Evolutionary conservation across 2,113 vertebrate genomes (phyloP).

Genomic region (Hippocampus comes): DNA sequence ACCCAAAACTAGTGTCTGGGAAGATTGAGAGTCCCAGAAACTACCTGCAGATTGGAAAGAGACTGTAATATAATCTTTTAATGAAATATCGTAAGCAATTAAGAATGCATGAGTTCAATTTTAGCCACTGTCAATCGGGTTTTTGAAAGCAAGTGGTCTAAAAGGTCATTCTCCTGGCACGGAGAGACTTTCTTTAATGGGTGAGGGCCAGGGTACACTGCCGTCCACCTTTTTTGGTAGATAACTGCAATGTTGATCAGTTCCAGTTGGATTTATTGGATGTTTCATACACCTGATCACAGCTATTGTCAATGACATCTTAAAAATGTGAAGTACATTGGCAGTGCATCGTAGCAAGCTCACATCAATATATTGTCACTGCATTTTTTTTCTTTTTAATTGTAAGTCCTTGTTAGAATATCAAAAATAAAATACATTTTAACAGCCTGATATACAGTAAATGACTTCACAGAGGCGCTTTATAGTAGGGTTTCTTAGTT

Average conservation of each 20-base stretch:
- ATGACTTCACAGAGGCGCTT: not conserved
- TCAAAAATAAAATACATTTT: not conserved
- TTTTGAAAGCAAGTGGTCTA: too few relatives aligned
- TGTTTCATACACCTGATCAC: not conserved
- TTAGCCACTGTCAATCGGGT: not conserved
- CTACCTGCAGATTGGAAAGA: constrained; percentile 74
- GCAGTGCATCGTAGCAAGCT: not conserved
- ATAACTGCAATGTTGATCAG: not conserved
- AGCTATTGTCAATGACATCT: not conserved
- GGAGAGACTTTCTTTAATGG: not conserved
- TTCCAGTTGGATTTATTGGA: not conserved
- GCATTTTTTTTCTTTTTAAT: not conserved
- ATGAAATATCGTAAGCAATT: not conserved
- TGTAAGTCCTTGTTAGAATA: not conserved
- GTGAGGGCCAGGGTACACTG: not conserved
- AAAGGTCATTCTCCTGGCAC: too few relatives aligned
- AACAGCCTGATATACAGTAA: not conserved
- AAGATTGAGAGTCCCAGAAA: constrained; percentile 97
- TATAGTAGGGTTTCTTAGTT: not conserved
- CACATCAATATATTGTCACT: not conserved
- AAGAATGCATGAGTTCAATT: not conserved
- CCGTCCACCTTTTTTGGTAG: not conserved
- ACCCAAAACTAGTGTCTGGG: constrained; percentile 84
- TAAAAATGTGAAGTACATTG: not conserved
- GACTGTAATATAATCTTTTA: not conserved